Conservation (phyloP, 2,113 vertebrate species). For the Hypomesus transpacificus region DNA sequence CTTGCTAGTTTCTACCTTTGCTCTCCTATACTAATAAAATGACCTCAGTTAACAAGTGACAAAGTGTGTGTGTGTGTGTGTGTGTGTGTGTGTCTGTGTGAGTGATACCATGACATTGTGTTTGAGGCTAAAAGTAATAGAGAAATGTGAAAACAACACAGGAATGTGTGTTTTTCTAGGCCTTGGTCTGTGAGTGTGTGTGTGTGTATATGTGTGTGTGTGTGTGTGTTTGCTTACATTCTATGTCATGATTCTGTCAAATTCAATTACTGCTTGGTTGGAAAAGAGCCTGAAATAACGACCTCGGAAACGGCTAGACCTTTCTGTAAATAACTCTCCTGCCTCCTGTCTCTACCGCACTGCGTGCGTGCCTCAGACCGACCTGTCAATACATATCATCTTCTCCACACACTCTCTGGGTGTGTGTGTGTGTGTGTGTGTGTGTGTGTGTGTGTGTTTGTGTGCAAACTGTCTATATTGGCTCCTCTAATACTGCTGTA, state of each 20-base stretch:
- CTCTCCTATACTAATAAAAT: no score
- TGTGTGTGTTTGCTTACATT: slow-evolving; percentile 10
- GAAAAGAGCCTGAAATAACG: neutral
- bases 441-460: neutral
- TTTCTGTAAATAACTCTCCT: slow-evolving; percentile 26
- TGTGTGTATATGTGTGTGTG: neutral
- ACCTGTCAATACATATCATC: neutral
- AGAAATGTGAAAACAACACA: neutral
- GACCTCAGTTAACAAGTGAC: no score
- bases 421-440: slow-evolving; percentile 1
- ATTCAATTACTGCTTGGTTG: neutral
- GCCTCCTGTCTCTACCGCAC: slow-evolving; percentile 1
- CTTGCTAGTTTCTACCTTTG: no score
- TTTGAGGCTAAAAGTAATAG: neutral
- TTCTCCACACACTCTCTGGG: neutral
- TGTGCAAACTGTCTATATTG: slow-evolving; percentile 11
- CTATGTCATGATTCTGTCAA: neutral
- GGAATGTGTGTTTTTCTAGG: neutral
- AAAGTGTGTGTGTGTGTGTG: no score
- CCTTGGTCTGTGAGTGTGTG: neutral
- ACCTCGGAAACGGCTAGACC: slow-evolving; percentile 24
- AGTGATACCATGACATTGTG: no score
- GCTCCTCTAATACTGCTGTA: neutral
- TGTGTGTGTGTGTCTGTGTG: no score
- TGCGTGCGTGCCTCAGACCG: neutral